A percentile compares a stretch with the other conserved stretches of the same genome.
These are phyloP conservation scores for Ridgeia piscesae DNA, from an alignment of 1,140 invertebrate species.

Conservation along the genomic window DNA sequence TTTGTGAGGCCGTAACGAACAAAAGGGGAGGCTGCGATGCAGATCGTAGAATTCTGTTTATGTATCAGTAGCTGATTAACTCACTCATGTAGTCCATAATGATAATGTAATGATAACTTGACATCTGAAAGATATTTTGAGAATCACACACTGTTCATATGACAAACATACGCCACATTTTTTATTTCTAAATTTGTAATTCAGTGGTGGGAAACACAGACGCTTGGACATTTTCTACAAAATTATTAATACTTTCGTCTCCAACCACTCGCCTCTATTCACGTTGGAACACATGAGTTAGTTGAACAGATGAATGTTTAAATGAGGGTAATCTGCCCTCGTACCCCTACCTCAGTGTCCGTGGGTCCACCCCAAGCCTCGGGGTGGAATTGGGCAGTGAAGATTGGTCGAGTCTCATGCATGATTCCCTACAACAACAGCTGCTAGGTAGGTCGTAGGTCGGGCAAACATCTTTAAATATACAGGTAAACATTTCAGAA, in stretches of 20 bases:
- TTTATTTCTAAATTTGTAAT: too few relatives aligned
- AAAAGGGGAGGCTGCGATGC: too few relatives aligned
- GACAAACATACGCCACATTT: neutral
- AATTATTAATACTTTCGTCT: neutral
- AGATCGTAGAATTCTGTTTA: too few relatives aligned
- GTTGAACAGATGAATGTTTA: neutral
- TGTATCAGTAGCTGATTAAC: too few relatives aligned
- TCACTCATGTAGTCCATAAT: too few relatives aligned
- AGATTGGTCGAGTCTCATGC: conserved; percentile 40
- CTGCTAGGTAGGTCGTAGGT: neutral
- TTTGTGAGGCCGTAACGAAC: too few relatives aligned
- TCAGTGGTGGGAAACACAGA: too few relatives aligned
- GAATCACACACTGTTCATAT: neutral
- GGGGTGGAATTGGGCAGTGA: conserved; percentile 97
- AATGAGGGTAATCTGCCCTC: neutral
- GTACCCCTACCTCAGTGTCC: conserved; percentile 77
- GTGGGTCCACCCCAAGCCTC: conserved; percentile 95
- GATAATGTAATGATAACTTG: too few relatives aligned
- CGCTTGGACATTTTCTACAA: neutral
- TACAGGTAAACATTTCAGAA: too few relatives aligned
- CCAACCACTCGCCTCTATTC: neutral
- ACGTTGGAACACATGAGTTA: neutral
- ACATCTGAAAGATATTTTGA: too few relatives aligned
- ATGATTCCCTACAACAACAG: conserved; percentile 38
- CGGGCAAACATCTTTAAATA: neutral